phyloP scores from a whole-genome alignment of 2,797 vertebrate species.

The Poecilia picta region DNA sequence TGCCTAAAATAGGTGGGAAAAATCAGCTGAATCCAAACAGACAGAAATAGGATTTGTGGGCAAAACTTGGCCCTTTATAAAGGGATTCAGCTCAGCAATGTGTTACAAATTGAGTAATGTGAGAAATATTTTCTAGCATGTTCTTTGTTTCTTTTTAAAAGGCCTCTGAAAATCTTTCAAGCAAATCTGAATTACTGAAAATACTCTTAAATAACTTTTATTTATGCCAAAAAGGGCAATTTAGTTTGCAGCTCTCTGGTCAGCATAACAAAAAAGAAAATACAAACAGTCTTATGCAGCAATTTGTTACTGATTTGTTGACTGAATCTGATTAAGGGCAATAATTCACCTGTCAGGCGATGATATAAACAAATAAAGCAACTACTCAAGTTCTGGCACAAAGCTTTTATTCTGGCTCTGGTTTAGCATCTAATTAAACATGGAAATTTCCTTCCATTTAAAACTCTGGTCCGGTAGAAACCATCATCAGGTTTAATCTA shows the following conservation, averaged over 20 bases:
- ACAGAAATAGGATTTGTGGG: constrained; percentile 56
- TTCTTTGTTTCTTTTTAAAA: neutral
- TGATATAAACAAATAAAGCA: neutral
- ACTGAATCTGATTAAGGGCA: neutral
- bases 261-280: too few relatives aligned
- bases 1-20: constrained; percentile 63
- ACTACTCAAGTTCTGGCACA: neutral
- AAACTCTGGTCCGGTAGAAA: neutral
- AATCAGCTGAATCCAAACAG: constrained; percentile 39
- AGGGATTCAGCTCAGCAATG: constrained; percentile 37
- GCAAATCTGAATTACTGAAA: neutral
- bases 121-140: neutral
- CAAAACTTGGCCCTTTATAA: constrained; percentile 42
- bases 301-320: neutral
- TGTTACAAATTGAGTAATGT: constrained; percentile 40
- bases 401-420: neutral
- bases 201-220: neutral
- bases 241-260: too few relatives aligned
- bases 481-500: neutral
- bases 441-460: neutral
- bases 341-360: neutral
- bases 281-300: too few relatives aligned
- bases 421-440: neutral
- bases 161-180: neutral
- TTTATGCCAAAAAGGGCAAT: too few relatives aligned